Evolutionary conservation across 2,888 invertebrate genomes (phyloP), one percentile per base, ranked within the genome.

Genomic region (Maniola hyperantus): DNA sequence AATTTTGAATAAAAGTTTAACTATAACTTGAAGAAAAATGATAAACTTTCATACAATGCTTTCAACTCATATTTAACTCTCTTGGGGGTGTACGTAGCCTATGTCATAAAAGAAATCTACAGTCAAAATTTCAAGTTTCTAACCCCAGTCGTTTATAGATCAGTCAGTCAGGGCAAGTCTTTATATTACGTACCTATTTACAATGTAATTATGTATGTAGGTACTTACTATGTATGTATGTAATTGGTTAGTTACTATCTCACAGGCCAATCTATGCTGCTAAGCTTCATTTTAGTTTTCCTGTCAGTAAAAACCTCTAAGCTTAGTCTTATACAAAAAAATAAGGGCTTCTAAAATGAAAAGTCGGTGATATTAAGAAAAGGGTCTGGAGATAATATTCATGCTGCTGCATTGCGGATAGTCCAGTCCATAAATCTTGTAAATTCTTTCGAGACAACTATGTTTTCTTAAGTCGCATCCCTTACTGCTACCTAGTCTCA

Each of bases 391-490:
- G 20, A 18, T 51, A 61, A 51, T 61, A 50, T 61, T 48, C 61
- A 61, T 61, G 36, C 36, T 18, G 50, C 61, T 61, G 61, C 61
- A 61, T 18, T 61, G 61, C 61, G 61, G 50, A 18, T 51, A 18
- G 61, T 39, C 61, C 20, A 61, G 50, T 61, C 61, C 50, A 61
- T 61, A 61, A 61, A 61, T 61, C 61, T 61, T 50, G 61, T 39
- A 39, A 51, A 61, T 61, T 61, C 61, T 50, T 61, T 61, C 50
- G n/a, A 61, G 61, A 61, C 50, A 61, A 39, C 39, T 57, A 39
- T 57, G 61, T 51, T 50, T 61, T 61, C 61, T 58, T 13, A 48
- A 8, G 61, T 51, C 20, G 5, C 20, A 11, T 50, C 36, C 18
- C n/a, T 36, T 13, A 39, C 18, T 61, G 15, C 8, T 11, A 33